These are phyloP conservation scores for Cotesia chilonis DNA, from an alignment of 1,140 invertebrate species.

Conservation along the genomic window DNA sequence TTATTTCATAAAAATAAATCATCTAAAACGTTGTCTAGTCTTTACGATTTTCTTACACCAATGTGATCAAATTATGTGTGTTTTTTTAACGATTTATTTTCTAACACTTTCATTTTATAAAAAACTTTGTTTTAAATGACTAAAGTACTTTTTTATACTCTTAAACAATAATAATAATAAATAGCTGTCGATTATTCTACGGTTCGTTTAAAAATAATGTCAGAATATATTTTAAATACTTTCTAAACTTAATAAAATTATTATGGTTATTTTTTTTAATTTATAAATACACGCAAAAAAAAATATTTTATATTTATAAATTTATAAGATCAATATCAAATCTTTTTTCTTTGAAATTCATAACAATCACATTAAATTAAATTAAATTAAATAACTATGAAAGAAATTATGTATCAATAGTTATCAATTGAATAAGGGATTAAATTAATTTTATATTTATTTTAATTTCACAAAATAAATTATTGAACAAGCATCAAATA, in stretches of 20 bases:
- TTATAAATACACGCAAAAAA: neutral
- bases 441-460: neutral
- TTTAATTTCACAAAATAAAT: conserved; percentile 3
- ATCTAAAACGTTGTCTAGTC: conserved; percentile 35
- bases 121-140: neutral
- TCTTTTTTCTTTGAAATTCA: too few relatives aligned
- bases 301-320: too few relatives aligned
- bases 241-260: conserved; percentile 1
- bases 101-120: conserved; percentile 11
- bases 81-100: neutral
- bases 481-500: neutral
- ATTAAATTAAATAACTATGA: neutral
- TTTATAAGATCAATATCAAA: too few relatives aligned
- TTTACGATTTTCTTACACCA: neutral
- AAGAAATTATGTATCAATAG: neutral
- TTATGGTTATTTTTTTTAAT: neutral
- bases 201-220: conserved; percentile 23
- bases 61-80: too few relatives aligned
- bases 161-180: neutral
- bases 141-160: neutral
- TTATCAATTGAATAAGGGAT: too few relatives aligned
- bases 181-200: conserved; percentile 12
- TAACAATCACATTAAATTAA: too few relatives aligned
- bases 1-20: conserved; percentile 51
- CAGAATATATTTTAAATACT: neutral